Base-by-base conservation (phyloP, 2,113 vertebrate genomes). In the Marcusenius ussheri region DNA sequence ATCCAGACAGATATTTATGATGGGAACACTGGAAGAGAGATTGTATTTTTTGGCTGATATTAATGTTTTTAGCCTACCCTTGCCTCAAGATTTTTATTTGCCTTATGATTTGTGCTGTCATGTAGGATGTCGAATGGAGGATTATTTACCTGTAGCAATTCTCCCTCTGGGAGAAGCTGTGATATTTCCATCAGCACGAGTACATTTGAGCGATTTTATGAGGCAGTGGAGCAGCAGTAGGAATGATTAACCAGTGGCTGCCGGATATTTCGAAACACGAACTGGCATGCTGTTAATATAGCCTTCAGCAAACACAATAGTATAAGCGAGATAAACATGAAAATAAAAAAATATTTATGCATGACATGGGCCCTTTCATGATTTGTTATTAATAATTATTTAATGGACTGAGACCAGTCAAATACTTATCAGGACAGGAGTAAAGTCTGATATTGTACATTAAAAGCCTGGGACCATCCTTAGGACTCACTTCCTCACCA, bases 1-100 rank as follows among this genome's bases (percentile, higher is more conserved):
- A 17, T 19, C 11, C 31, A 80, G 3, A n/a, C 74, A 80, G 35
- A 80, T 35, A 80, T 80, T 80, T 42, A 80, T 80, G 74, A 80
- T 77, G 31, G 74, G 17, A 80, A 80, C 17, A 39, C 31, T 42
- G 15, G 31, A 42, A 15, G 35, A 42, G 74, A 42, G 39, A 80
- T 42, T 35, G 62, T 70, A 80, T 80, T 80, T 80, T 80, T 80
- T 80, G 39, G 74, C 31, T 80, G 74, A 80, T 80, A 80, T 80
- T 80, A 80, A 39, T 39, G 35, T 17, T 80, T 80, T 80, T 42
- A 80, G 35, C 35, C 74, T 42, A 80, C 15, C 74, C 17, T 80
- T 80, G 74, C 35, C 15, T 80, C 31, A 42, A 39, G 74, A 80
- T 42, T 80, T 80, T 80, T 80, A 80, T 42, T 80, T 35, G 74